Evolutionary conservation across 2,797 vertebrate species (phyloP).

Genomic region (Diplodus sargus): DNA sequence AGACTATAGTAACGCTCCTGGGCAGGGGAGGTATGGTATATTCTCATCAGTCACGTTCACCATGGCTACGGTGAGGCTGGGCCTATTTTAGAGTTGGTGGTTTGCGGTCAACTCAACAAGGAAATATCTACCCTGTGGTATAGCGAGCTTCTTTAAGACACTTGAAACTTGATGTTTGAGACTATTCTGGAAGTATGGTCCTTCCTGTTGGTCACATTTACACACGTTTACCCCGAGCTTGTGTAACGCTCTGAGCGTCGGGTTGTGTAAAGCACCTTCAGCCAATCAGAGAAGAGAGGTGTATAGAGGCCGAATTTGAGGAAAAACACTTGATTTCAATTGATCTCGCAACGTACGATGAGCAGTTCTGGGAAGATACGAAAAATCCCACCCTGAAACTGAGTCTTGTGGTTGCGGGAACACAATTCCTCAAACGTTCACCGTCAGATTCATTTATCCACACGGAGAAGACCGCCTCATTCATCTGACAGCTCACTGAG

Average conservation of each 20-base stretch:
- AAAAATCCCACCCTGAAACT: constrained; percentile 6
- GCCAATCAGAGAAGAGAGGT: constrained; percentile 42
- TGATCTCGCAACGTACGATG: background rate
- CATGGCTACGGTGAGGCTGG: constrained; percentile 69
- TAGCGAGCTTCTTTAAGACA: constrained; percentile 81
- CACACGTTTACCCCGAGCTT: constrained; percentile 60
- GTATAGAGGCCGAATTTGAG: constrained; percentile 9
- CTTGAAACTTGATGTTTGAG: constrained; percentile 76
- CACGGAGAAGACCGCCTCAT: background rate
- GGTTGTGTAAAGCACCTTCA: constrained; percentile 53
- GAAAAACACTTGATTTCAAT: constrained; percentile 3
- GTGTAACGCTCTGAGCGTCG: constrained; percentile 36
- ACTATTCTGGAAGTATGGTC: constrained; percentile 77
- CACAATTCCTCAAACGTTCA: constrained; percentile 19
- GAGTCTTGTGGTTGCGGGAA: background rate
- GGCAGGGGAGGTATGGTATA: constrained; percentile 58
- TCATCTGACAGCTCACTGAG: constrained; percentile 12
- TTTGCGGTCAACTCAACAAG: constrained; percentile 81
- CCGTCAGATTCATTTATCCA: constrained; percentile 4
- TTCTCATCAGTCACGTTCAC: constrained; percentile 77
- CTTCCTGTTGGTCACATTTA: constrained; percentile 78
- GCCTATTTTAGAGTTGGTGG: constrained; percentile 78
- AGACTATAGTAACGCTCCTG: constrained; percentile 54
- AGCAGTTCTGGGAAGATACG: constrained; percentile 8
- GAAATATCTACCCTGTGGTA: constrained; percentile 84